phyloP scores from a whole-genome alignment of 1,140 invertebrate genomes.

The Zaprionus capensis region DNA sequence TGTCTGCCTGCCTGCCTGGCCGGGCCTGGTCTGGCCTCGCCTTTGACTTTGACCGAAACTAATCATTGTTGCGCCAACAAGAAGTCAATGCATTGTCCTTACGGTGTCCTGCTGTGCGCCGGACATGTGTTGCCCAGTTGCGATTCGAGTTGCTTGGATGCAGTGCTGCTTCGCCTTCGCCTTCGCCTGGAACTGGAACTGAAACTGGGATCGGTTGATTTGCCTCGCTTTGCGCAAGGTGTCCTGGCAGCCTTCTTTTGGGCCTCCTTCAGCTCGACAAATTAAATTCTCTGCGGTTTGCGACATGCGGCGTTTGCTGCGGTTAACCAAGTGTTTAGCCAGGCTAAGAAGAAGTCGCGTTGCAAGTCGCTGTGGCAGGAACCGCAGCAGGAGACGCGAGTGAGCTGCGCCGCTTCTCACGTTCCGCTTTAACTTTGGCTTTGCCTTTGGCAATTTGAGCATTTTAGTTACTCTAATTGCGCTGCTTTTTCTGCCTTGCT shows the following conservation, averaged over 20 bases:
- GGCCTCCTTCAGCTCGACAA: constrained; percentile 48
- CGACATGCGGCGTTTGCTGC: constrained; percentile 72
- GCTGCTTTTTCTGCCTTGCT: constrained; percentile 17
- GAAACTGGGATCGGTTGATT: constrained; percentile 12
- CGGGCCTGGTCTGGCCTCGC: background rate
- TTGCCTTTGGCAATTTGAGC: constrained; percentile 15
- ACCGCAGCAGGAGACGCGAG: constrained; percentile 32
- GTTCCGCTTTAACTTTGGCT: constrained; percentile 50
- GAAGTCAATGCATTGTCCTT: constrained; percentile 66
- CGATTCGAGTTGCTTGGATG: constrained; percentile 25
- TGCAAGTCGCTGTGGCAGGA: constrained; percentile 32
- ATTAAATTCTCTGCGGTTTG: constrained; percentile 82
- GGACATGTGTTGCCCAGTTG: constrained; percentile 62
- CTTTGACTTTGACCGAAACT: constrained; percentile 83
- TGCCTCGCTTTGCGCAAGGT: constrained; percentile 53
- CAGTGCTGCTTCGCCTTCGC: background rate
- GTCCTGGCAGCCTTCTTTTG: constrained; percentile 39
- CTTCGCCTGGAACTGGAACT: background rate
- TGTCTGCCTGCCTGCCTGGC: background rate
- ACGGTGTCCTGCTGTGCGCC: constrained; percentile 63
- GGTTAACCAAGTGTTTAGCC: constrained; percentile 68
- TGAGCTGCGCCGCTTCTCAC: constrained; percentile 56
- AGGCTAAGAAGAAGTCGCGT: background rate
- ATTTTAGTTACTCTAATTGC: constrained; percentile 73
- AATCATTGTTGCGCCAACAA: constrained; percentile 84